Evolutionary conservation across 2,113 vertebrate species (phyloP), one percentile per base, ranked within the genome.

Genomic region (Otis tarda): DNA sequence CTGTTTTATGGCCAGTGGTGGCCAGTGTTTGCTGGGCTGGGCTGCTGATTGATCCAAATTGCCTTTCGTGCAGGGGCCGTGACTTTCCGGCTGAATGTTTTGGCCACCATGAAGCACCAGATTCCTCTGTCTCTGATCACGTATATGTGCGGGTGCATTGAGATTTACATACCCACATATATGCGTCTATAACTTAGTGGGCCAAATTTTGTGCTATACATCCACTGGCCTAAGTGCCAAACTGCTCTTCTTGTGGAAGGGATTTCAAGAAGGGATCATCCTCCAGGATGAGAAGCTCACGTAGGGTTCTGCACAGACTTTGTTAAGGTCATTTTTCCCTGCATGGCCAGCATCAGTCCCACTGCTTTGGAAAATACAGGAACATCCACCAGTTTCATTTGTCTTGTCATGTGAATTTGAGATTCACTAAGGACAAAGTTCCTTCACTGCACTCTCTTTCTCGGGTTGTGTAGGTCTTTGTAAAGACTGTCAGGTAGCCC

Each of bases 101-200:
- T 81, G 43, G 24, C 33, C 19, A 14, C 18, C 6, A 2, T 1
- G 31, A 19, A 79, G 15, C 28, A 61, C 5, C 7, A 6, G 5
- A 28, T 67, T 61, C 94, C 59, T 88, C 25, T 35, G 0, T 87
- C 35, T 82, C 50, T 76, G 27, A 20, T 75, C 31, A 15, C 19
- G 6, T 19, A 24, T 22, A 7, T 23, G 11, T n/a, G 16, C 17
- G 39, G 35, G 18, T 64, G 27, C 33, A 55, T 14, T 39, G 27
- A 83, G 47, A 23, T 65, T 35, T 9, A 45, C 14, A 6, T 4
- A 49, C 5, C 49, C 5, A 22, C 9, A 21, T 10, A 9, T 11
- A 8, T 23, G 14, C 12, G 8, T 69, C 12, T 35, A 8, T 41
- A 33, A 23, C 13, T 47, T 68, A 19, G 12, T 0, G 0, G 45